Conservation (phyloP, 2,797 vertebrate genomes). For the Microctenopoma stevenorrisi region DNA sequence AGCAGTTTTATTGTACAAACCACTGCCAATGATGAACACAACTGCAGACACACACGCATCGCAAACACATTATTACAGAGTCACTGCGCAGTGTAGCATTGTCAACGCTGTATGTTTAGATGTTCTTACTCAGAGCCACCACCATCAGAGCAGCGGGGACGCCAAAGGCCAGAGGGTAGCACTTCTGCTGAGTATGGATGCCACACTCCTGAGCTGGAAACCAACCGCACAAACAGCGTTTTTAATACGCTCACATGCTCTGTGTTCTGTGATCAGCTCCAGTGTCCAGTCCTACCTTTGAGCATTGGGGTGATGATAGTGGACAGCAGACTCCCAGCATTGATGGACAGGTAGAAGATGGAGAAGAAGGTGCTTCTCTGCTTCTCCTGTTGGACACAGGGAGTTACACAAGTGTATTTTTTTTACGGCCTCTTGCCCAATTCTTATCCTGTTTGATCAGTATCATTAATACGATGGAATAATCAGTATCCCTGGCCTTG, state of each 20-base stretch:
- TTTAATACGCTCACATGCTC: not conserved
- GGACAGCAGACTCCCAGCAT: constrained; percentile 94
- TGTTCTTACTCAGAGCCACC: constrained; percentile 86
- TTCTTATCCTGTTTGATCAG: not conserved
- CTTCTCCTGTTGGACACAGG: constrained; percentile 84
- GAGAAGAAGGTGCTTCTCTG: constrained; percentile 94
- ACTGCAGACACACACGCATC: constrained; percentile 77
- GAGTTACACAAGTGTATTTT: not conserved
- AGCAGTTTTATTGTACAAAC: constrained; percentile 88
- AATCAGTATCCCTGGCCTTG: constrained; percentile 54
- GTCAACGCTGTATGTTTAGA: too few relatives aligned
- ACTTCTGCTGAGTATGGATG: constrained; percentile 83
- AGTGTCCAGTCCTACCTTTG: constrained; percentile 81
- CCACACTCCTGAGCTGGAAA: constrained; percentile 90
- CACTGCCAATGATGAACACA: constrained; percentile 89
- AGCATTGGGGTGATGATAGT: constrained; percentile 93
- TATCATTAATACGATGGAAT: constrained; percentile 12
- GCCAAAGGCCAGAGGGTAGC: constrained; percentile 95
- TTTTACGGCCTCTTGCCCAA: not conserved
- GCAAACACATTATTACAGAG: not conserved
- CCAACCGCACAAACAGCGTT: constrained; percentile 17
- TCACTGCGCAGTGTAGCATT: too few relatives aligned
- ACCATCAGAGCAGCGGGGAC: constrained; percentile 94
- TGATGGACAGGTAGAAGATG: constrained; percentile 95
- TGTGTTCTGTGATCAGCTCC: not conserved